Evolutionary conservation across 2,797 vertebrate species (phyloP).

Genomic region (Falco berigora): DNA sequence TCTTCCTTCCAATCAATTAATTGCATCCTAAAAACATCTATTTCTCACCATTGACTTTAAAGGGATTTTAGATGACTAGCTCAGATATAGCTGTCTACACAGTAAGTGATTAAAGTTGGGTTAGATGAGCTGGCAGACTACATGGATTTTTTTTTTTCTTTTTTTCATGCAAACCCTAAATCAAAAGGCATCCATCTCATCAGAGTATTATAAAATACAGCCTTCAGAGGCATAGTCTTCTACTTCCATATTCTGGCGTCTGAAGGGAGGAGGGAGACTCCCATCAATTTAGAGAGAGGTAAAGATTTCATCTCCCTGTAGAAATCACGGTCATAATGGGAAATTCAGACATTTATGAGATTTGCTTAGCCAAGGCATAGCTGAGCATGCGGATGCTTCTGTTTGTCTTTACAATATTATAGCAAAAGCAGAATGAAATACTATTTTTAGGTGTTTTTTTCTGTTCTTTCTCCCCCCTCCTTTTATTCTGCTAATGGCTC

Average conservation of each 20-base stretch:
- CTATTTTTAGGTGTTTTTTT: neutral
- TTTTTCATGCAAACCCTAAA: conserved; percentile 40
- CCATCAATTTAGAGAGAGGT: conserved; percentile 45
- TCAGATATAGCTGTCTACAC: conserved; percentile 52
- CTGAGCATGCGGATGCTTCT: neutral
- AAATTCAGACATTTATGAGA: conserved; percentile 40
- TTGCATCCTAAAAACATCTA: conserved; percentile 59
- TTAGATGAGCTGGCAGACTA: conserved; percentile 47
- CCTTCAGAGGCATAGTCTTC: conserved; percentile 9
- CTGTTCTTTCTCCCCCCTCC: fast-evolving
- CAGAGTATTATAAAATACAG: conserved; percentile 37
- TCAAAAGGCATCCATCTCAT: conserved; percentile 58
- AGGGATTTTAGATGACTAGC: conserved; percentile 63
- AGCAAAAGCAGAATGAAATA: neutral
- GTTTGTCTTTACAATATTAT: neutral
- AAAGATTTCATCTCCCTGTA: conserved; percentile 51
- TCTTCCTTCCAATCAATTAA: conserved; percentile 54
- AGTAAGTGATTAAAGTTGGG: conserved; percentile 59
- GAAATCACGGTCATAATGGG: conserved; percentile 30
- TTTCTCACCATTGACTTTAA: conserved; percentile 61
- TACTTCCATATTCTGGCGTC: conserved; percentile 25
- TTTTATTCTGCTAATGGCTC: neutral
- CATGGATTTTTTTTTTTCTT: neutral
- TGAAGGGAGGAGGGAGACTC: conserved; percentile 42
- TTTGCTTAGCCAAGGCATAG: neutral